Conservation (phyloP, 2,888 invertebrate genomes). For the Flexamia atlantica region DNA sequence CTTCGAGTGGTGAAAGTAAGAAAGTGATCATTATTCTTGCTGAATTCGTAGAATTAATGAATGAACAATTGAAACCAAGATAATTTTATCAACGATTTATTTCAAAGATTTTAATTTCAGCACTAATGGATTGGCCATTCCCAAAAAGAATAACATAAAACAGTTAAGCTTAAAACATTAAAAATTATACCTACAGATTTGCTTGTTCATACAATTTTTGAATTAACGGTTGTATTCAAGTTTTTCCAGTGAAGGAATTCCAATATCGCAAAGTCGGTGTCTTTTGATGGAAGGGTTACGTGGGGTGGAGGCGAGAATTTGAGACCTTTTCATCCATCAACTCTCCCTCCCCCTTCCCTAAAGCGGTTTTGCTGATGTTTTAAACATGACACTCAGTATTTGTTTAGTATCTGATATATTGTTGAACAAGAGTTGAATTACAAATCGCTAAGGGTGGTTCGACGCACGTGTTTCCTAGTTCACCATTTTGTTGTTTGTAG, state of each 20-base stretch:
- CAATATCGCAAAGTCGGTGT: slow-evolving; percentile 27
- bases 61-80: too few relatives aligned
- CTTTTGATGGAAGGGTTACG: slow-evolving; percentile 23
- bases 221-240: neutral
- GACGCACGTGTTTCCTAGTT: too few relatives aligned
- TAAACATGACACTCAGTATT: slow-evolving; percentile 34
- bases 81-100: too few relatives aligned
- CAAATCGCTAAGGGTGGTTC: neutral
- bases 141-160: too few relatives aligned
- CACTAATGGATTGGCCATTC: too few relatives aligned
- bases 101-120: too few relatives aligned
- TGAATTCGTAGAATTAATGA: too few relatives aligned
- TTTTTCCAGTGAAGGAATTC: slow-evolving; percentile 5
- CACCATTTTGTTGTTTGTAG: too few relatives aligned
- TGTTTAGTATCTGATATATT: slow-evolving; percentile 20
- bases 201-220: neutral
- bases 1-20: too few relatives aligned
- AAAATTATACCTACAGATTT: too few relatives aligned
- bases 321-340: slow-evolving; percentile 41
- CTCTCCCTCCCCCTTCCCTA: neutral
- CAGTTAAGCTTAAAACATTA: too few relatives aligned
- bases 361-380: slow-evolving; percentile 28
- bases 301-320: slow-evolving; percentile 19
- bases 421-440: slow-evolving; percentile 12
- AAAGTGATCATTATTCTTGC: too few relatives aligned